These are phyloP conservation scores for Hetaerina americana DNA, from an alignment of 1,140 invertebrate genomes.

Conservation along the genomic window DNA sequence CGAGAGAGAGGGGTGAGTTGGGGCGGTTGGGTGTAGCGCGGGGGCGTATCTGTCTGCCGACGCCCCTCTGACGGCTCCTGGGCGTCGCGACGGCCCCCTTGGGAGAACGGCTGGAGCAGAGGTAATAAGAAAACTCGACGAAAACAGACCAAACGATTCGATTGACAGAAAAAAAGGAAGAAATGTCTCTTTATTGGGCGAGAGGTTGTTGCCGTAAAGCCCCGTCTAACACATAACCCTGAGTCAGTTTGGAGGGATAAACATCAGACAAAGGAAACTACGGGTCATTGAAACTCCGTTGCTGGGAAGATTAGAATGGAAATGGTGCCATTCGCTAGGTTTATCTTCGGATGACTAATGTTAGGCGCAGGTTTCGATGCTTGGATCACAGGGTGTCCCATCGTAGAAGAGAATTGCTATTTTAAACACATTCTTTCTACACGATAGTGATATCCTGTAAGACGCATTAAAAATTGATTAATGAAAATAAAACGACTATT, in stretches of 20 bases:
- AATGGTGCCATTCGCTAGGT: background rate
- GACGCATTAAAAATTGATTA: no score
- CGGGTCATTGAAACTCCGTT: background rate
- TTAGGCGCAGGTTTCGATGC: background rate
- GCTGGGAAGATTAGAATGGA: background rate
- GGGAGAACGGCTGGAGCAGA: background rate
- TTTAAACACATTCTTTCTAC: no score
- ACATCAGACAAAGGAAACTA: background rate
- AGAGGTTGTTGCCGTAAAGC: background rate
- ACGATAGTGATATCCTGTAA: no score
- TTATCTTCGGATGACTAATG: background rate
- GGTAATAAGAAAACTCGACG: background rate
- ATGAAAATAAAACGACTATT: no score
- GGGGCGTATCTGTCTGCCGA: background rate
- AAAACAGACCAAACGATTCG: background rate
- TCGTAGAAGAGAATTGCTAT: no score
- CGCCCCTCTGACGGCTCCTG: background rate
- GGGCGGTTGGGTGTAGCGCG: background rate
- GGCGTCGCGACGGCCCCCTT: background rate
- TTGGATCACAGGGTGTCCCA: no score
- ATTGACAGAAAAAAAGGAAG: background rate
- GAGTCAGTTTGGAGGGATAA: background rate
- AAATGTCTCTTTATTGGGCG: background rate
- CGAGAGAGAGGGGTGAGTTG: background rate
- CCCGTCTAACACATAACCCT: background rate